Conservation (phyloP, 92 coral and sea anemone genomes). For the Palythoa grandiflora region DNA sequence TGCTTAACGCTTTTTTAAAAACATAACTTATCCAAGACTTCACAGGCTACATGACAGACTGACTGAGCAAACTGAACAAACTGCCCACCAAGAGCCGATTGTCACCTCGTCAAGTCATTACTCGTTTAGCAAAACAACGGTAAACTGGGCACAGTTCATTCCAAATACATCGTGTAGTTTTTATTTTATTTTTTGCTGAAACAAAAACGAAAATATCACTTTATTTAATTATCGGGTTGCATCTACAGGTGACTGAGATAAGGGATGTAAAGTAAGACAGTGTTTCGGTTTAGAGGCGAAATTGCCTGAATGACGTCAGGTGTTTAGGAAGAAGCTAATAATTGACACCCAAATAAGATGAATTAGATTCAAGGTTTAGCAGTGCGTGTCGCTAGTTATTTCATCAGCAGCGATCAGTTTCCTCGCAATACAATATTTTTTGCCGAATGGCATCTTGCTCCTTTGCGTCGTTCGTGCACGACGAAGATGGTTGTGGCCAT, state of each 20-base stretch:
- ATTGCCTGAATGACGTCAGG: slow-evolving; percentile 2
- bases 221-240: slow-evolving; percentile 17
- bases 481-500: slow-evolving; percentile 4
- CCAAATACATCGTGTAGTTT: slow-evolving; percentile 4
- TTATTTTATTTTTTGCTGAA: background rate
- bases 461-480: slow-evolving; percentile 13
- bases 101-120: slow-evolving; percentile 7
- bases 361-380: slow-evolving; percentile 16
- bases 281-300: slow-evolving; percentile 15
- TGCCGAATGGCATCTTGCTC: slow-evolving; percentile 29
- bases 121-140: background rate
- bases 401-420: background rate
- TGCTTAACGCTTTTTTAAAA: slow-evolving; percentile 24
- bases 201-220: slow-evolving; percentile 7
- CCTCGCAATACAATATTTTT: slow-evolving; percentile 18
- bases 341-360: slow-evolving; percentile 6
- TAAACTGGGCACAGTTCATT: slow-evolving; percentile 6
- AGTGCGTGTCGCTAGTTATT: background rate
- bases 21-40: slow-evolving; percentile 13
- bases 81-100: background rate
- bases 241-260: background rate
- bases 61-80: slow-evolving; percentile 7
- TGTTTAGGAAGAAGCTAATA: background rate
- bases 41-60: slow-evolving; percentile 27
- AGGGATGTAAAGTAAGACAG: slow-evolving; percentile 17